Base-by-base conservation (phyloP, 2,888 invertebrate genomes). In the Drosophila birchii region DNA sequence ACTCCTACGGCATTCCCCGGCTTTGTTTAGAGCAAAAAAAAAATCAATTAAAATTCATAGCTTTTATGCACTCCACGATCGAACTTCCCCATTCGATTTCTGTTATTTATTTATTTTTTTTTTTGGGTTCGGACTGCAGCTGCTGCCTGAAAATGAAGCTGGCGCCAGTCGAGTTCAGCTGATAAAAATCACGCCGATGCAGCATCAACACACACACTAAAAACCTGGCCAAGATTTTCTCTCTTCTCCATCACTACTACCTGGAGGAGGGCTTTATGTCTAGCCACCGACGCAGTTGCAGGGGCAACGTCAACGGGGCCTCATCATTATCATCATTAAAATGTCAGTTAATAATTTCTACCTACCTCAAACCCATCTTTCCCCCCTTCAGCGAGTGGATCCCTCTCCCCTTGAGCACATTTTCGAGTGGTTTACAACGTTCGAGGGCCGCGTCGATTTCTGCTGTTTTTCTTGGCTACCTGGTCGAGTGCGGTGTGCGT, bases 41-140 rank as follows among this genome's bases (percentile, higher is more conserved):
- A 86, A 86, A 86, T 91, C 91, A 91, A 91, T 91, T 91, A 91
- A 91, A 91, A 90, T 81, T 90, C 92, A 91, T 90, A 89, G 82
- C 92, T 87, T 91, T 91, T 91, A 68, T 70, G 47, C 71, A 68
- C 58, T 57, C 61, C 36, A 44, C 43, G 56, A 53, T 72, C 73
- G 43, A 57, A 38, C 51, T 51, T 47, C 56, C 47, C 49, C 51
- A 53, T 45, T 47, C 67, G 53, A 64, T 29, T 60, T 60, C 43
- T 60, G 43, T 44, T 49, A 58, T 45, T 70, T 34, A 58, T 49
- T 43, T 26, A 41, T 20, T 54, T 45, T 45, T 34, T 45, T 29
- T 59, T 43, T 26, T 9, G 16, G 26, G 79, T 75, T 75, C 58
- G 56, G 36, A 45, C 43, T 16, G 55, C 58, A 44, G 39, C 36